Evolutionary conservation across 2,888 invertebrate genomes (phyloP), one percentile per base, ranked within the genome.

Genomic region (Apodemia zela): DNA sequence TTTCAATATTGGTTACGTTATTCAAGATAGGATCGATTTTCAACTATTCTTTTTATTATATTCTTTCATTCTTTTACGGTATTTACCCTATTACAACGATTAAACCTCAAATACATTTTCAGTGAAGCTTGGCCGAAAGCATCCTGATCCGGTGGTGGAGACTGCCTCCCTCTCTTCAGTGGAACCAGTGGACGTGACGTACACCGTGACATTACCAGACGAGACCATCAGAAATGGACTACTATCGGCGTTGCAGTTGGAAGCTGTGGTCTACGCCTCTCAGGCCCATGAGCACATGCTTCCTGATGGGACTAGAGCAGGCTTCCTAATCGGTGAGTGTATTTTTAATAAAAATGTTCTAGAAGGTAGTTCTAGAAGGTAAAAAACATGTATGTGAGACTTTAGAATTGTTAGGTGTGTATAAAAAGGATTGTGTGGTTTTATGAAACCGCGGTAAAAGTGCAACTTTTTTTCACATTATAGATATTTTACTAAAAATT

Each of bases 101-200:
- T 13, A 38, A 11, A 3, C 10, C 13, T 38, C 11, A 35, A 38
- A 13, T 13, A 38, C 3, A 11, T 11, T 51, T 45, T 2, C 85
- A 97, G 97, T 98, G 74, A 97, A 97, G 87, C 89, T 98, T 62
- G 99, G 99, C 13, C 95, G 95, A 74, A 97, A 98, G 79, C 99
- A 99, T 93, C 99, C 99, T 0, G 99, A 99, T 90, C 97, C 98
- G 0, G 99, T 99, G 7, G 99, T 99, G 10, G 99, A 99, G 87
- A 99, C 99, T 0, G 98, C 98, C 10, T 99, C 99, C 0, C 92
- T 99, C 58, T 98, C 98, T 0, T 98, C 98, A 49, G 98, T 99
- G 62, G 97, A 97, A 77, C 98, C 99, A 0, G 96, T 97, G 1
- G 98, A 99, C 83, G 97, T 98, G 63, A 96, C 96, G 92, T 99